Evolutionary conservation across 2,797 vertebrate species (phyloP).

Genomic region (Neostethus bicornis): DNA sequence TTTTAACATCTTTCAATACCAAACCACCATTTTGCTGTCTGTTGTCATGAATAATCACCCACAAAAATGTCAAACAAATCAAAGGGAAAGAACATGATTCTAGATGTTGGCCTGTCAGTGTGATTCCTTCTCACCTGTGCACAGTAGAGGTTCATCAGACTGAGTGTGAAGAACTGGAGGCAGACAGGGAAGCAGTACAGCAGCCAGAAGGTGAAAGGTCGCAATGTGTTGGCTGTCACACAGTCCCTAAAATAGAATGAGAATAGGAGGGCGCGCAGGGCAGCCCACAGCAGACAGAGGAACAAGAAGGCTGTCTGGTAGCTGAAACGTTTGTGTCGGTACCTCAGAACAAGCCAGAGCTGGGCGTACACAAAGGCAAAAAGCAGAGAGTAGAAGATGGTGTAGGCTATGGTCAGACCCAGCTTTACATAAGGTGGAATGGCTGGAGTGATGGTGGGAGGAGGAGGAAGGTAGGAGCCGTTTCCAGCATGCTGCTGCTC

Average conservation of each 20-base stretch:
- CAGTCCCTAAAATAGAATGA: slow-evolving; percentile 95
- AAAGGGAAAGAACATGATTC: too few species aligned
- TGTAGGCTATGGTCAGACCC: slow-evolving; percentile 90
- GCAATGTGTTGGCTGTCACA: slow-evolving; percentile 86
- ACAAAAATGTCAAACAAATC: too few species aligned
- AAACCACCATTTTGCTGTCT: too few species aligned
- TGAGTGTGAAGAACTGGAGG: slow-evolving; percentile 95
- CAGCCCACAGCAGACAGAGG: slow-evolving; percentile 93
- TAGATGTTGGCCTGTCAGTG: too few species aligned
- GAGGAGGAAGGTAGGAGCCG: slow-evolving; percentile 71
- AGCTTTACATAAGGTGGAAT: slow-evolving; percentile 90
- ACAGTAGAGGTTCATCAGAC: slow-evolving; percentile 94
- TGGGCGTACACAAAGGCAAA: slow-evolving; percentile 90
- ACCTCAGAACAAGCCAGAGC: slow-evolving; percentile 92
- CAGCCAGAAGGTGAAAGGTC: slow-evolving; percentile 92
- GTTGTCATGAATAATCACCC: too few species aligned
- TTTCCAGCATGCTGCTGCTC: slow-evolving; percentile 53
- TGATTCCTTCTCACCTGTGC: slow-evolving; percentile 86
- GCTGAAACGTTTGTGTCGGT: slow-evolving; percentile 92
- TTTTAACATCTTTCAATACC: too few species aligned
- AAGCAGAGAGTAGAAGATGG: slow-evolving; percentile 88
- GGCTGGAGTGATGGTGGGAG: slow-evolving; percentile 86
- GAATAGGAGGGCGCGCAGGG: slow-evolving; percentile 90
- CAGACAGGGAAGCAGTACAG: slow-evolving; percentile 95
- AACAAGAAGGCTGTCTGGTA: slow-evolving; percentile 94